Conservation (phyloP, 2,888 invertebrate species). For the Stictocephala bisonia region DNA sequence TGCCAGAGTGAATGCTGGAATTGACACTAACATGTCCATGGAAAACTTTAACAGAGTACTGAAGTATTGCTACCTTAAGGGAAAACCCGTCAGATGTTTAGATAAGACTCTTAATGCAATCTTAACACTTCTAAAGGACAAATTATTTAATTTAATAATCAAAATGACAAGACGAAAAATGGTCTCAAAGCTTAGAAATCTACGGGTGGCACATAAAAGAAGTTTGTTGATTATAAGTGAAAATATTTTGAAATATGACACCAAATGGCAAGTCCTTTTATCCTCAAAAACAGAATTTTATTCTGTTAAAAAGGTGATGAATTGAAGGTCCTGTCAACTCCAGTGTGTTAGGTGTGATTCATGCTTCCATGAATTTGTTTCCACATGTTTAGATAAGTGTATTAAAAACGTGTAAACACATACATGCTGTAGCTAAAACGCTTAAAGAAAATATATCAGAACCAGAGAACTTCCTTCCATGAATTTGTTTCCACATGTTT, state of each 20-base stretch:
- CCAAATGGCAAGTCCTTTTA: slow-evolving; percentile 36
- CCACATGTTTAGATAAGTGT: slow-evolving; percentile 26
- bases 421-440: too few species aligned
- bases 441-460: too few species aligned
- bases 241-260: slow-evolving; percentile 13
- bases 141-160: slow-evolving; percentile 32
- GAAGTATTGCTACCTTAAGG: slow-evolving; percentile 41
- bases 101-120: slow-evolving; percentile 39
- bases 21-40: slow-evolving; percentile 45
- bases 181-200: slow-evolving; percentile 16
- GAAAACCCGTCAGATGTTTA: slow-evolving; percentile 40
- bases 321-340: slow-evolving; percentile 18
- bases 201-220: slow-evolving; percentile 16
- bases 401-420: slow-evolving; percentile 44
- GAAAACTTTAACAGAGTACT: slow-evolving; percentile 45
- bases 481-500: too few species aligned
- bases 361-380: slow-evolving; percentile 41
- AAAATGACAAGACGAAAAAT: slow-evolving; percentile 22
- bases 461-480: too few species aligned
- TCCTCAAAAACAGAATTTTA: slow-evolving; percentile 8
- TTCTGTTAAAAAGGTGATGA: slow-evolving; percentile 23
- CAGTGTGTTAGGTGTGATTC: slow-evolving; percentile 30
- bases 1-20: slow-evolving; percentile 32
- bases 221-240: slow-evolving; percentile 18
- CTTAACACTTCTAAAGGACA: slow-evolving; percentile 40